A percentile compares a stretch with the other conserved stretches of the same genome.
phyloP scores from a whole-genome alignment of 2,888 invertebrate species.

The Sceliomorpha sp. region DNA sequence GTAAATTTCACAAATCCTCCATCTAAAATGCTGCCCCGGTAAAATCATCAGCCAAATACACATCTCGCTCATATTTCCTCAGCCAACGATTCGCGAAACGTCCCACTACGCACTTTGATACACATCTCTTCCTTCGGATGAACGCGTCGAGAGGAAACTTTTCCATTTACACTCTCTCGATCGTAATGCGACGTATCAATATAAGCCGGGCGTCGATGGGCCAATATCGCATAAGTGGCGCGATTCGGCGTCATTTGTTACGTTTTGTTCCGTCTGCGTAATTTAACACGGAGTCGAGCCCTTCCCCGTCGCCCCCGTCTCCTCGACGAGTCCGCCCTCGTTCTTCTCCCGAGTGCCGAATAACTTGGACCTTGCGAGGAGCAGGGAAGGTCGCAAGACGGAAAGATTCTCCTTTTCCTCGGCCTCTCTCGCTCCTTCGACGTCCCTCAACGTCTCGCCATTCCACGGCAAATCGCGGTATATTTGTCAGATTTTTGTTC shows the following conservation, averaged over 20 bases:
- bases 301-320: slow-evolving; percentile 63
- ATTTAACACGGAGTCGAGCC: slow-evolving; percentile 70
- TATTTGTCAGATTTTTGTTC: slow-evolving; percentile 80
- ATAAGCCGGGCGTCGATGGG: slow-evolving; percentile 67
- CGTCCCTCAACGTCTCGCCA: slow-evolving; percentile 64
- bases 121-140: too few relatives aligned
- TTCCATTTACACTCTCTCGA: slow-evolving; percentile 25
- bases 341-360: slow-evolving; percentile 34
- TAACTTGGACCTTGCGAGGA: slow-evolving; percentile 20
- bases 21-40: too few relatives aligned
- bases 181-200: slow-evolving; percentile 67
- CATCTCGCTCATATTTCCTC: too few relatives aligned
- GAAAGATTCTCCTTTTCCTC: too few relatives aligned
- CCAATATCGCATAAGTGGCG: slow-evolving; percentile 75
- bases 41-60: too few relatives aligned
- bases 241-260: slow-evolving; percentile 74
- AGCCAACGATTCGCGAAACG: too few relatives aligned
- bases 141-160: slow-evolving; percentile 7
- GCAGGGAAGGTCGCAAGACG: slow-evolving; percentile 19
- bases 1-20: too few relatives aligned
- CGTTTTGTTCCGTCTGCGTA: slow-evolving; percentile 75
- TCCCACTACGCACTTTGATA: too few relatives aligned
- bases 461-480: slow-evolving; percentile 78
- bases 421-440: slow-evolving; percentile 8
- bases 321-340: slow-evolving; percentile 34